A percentile compares a stretch with the other conserved stretches of the same genome.
These are phyloP conservation scores for Folsomia candida DNA, from an alignment of 2,888 invertebrate species.

Conservation along the genomic window DNA sequence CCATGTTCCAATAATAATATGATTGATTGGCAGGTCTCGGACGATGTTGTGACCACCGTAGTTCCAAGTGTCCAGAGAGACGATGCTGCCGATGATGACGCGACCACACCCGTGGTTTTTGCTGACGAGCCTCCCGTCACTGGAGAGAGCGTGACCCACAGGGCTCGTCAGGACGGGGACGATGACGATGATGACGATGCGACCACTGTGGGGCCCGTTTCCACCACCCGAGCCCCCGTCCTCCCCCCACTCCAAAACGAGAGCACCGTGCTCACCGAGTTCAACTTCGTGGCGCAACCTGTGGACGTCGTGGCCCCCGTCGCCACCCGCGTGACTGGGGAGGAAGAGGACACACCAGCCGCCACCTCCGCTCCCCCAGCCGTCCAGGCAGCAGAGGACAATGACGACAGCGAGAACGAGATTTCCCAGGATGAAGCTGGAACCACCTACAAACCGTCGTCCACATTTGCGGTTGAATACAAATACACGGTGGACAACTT, in stretches of 20 bases:
- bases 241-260: constrained; percentile 17
- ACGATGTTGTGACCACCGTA: constrained; percentile 19
- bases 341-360: constrained; percentile 13
- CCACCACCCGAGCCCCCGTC: constrained; percentile 8
- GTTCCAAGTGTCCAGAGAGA: constrained; percentile 25
- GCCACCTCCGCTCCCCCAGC: constrained; percentile 7
- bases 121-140: constrained; percentile 7
- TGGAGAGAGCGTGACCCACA: constrained; percentile 5
- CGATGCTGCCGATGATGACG: constrained; percentile 24
- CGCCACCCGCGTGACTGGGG: neutral
- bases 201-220: constrained; percentile 19
- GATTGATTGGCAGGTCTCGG: neutral
- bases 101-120: neutral
- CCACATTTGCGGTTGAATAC: constrained; percentile 28
- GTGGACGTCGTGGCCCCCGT: constrained; percentile 3
- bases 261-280: constrained; percentile 18
- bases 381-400: constrained; percentile 7
- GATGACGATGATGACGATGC: constrained; percentile 36
- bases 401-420: constrained; percentile 28
- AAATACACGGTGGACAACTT: constrained; percentile 29
- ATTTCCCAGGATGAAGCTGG: constrained; percentile 28
- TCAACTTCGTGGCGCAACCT: constrained; percentile 16
- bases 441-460: constrained; percentile 25
- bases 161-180: constrained; percentile 34
- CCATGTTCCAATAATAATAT: too few relatives aligned